Base-by-base conservation (phyloP, 2,888 invertebrate genomes). In the Poecilobothrus nobilitatus region DNA sequence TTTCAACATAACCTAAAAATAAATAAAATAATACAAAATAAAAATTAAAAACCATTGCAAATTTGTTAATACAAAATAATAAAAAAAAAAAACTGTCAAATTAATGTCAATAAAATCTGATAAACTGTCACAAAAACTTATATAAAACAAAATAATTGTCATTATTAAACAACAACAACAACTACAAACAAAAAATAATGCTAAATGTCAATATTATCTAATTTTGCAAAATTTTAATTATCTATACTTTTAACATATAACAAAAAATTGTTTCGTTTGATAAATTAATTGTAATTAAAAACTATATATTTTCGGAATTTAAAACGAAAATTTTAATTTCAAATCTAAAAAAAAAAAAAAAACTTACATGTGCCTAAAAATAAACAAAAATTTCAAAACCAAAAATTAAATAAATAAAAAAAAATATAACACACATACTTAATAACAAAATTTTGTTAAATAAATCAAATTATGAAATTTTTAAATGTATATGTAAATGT, bases 401-500 rank as follows among this genome's bases (percentile, higher is more conserved):
- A 37, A 37, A 37, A 10, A 4, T 10, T 37, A 7, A 37, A 37
- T 37, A 37, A 37, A 37, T 37, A 8, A 37, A 37, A 37, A 37
- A 37, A 37, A 37, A 37, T 12, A 37, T 2, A 53, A n/a, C 2
- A 53, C 53, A 53, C 15, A 53, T 6, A 53, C 53, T 12, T 53
- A 53, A 53, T 53, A 53, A 53, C 53, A 53, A 53, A 53, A 41
- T 18, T 53, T 53, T n/a, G 18, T 53, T 53, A n/a, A 18, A 41
- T 41, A 41, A 41, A 27, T 27, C 27, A 53, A 53, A 53, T 18
- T 6, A 12, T 6, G 15, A 37, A 37, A 37, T 37, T 37, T 18
- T 53, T 53, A 53, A 53, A 18, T 53, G 53, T 53, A 53, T 53
- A n/a, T 53, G 53, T 72, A 72, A 72, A 71, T 73, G 71, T 73